phyloP scores from a whole-genome alignment of 2,113 vertebrate species.

The Clarias batrachus region DNA sequence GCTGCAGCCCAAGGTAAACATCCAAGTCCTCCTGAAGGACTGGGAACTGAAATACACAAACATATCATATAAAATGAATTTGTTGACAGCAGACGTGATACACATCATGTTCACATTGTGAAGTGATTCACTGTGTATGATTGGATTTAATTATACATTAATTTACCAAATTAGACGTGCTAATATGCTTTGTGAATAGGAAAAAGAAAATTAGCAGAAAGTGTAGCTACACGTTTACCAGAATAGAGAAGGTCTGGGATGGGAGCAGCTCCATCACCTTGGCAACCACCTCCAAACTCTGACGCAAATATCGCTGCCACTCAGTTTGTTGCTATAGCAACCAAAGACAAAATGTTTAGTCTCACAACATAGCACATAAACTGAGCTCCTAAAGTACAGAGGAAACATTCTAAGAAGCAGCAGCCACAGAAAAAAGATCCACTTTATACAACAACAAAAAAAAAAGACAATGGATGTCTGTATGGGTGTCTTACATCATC shows the following conservation, averaged over 20 bases:
- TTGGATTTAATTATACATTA: neutral
- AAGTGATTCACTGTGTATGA: neutral
- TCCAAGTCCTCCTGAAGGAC: conserved; percentile 96
- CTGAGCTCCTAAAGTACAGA: neutral
- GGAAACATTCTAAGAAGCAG: neutral
- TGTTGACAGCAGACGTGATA: conserved; percentile 62
- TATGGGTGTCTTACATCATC: conserved; percentile 85
- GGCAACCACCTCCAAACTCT: conserved; percentile 97
- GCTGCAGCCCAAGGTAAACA: conserved; percentile 93
- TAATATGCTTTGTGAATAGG: neutral
- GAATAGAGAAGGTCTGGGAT: conserved; percentile 90
- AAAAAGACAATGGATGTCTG: neutral
- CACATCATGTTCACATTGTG: neutral
- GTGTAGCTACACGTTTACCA: conserved; percentile 75
- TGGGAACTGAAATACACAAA: conserved; percentile 79
- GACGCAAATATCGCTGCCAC: conserved; percentile 97
- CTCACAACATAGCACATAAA: neutral
- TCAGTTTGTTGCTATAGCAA: conserved; percentile 90
- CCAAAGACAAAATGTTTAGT: conserved; percentile 42
- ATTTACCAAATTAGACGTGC: conserved; percentile 7
- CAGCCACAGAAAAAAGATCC: neutral
- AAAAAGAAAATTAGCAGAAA: neutral
- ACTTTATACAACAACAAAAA: neutral
- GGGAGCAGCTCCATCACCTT: conserved; percentile 98
- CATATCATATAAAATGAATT: conserved; percentile 74